Base-by-base conservation (phyloP, 1,140 invertebrate species). In the Conus betulinus region DNA sequence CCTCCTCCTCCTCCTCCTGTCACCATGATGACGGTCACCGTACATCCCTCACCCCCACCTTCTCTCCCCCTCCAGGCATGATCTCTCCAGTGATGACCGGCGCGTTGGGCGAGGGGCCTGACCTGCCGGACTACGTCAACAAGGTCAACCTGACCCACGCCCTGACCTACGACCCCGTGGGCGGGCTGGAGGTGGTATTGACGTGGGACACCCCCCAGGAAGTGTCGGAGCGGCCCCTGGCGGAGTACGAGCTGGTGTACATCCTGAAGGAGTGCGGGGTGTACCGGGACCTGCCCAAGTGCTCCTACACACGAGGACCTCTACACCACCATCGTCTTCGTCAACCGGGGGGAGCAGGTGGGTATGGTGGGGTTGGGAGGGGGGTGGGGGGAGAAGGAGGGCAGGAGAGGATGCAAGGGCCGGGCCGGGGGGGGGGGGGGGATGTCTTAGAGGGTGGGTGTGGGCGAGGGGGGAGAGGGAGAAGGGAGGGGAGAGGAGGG, bases 231-330 rank as follows among this genome's bases (percentile, higher is more conserved):
- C 39, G 51, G 23, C 25, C 20, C 57, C 17, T 17, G 5, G 79
- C 90, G 23, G 53, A 87, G 11, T 93, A 93, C 88, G 74, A 79
- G 8, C 84, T 93, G 17, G 76, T 88, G 23, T 89, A 87, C 74
- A 91, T 90, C 74, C 84, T 91, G 25, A 71, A 89, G 71, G 67
- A 91, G 23, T 93, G 92, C 84, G 85, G 88, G 17, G 85, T 91
- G 10, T 91, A 89, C 81, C 85, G 88, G 11, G 85, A 89, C 52
- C 79, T 88, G 27, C 91, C 90, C 52, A 74, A 84, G 15, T 93
- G 92, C 57, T 67, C 83, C 17, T 79, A 89, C 39, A 89, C 91
- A n/a, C 3, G 63, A 84, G 3, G 89, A 93, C 23, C 89, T 90
- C 53, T 91, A 87, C 57, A 88, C 67, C 15, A 20, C 87, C 39